Base-by-base conservation (phyloP, 2,797 vertebrate species). In the Heterohyrax brucei region DNA sequence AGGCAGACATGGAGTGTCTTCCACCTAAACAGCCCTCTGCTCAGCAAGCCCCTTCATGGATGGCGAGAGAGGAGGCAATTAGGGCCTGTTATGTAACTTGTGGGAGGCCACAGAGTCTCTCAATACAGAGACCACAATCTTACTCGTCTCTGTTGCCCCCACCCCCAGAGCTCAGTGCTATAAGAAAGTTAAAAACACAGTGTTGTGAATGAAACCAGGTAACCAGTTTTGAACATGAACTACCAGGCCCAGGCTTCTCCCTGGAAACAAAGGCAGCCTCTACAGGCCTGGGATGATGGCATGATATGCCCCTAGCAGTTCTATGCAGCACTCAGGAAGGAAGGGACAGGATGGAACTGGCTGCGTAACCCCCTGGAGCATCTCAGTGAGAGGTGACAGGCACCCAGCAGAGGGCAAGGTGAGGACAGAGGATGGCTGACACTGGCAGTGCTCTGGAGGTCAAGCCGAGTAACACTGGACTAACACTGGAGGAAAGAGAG, bases 131-230 rank as follows among this genome's bases (percentile, higher is more conserved):
- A 62, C 10, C 3, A 7, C 1, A 1, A 1, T 75, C 66, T 44
- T 64, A 14, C 16, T 33, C 46, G 21, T 5, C 46, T 59, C 62
- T 24, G 4, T 30, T 10, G 19, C 22, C 28, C 80, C 28, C 4
- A 7, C 7, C 5, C 59, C 44, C 5, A 5, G 1, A 0, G n/a
- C 66, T 53, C 59, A 3, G 3, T 13, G 76, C 44, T 33, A 0
- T 10, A 26, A 12, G 39, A 61, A 50, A 73, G 48, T 3, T 48
- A 30, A 19, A 46, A 48, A 79, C 68, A 85, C 39, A 26, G 1
- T 0, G 7, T n/a, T n/a, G 24, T 50, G 48, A 50, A 3, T 5
- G 80, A 53, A 62, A 50, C 66, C 9, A 21, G 18, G 26, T 18
- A 19, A 1, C 1, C 48, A 19, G 18, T 21, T 75, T 24, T 3